Conservation (phyloP, 2,888 invertebrate species). For the Tiliacea citrago region DNA sequence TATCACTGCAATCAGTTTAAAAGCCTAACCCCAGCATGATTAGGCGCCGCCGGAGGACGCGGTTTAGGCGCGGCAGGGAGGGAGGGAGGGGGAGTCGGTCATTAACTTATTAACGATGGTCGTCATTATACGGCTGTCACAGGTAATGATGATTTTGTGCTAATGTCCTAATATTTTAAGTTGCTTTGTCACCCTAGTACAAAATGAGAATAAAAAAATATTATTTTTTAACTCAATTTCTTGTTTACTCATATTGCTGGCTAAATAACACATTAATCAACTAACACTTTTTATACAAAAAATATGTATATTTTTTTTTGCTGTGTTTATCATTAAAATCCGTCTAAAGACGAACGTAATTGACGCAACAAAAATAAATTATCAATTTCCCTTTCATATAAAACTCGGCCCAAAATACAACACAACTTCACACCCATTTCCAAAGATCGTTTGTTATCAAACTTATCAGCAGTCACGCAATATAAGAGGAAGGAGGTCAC, state of each 20-base stretch:
- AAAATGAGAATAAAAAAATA: no score
- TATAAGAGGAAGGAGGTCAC: slow-evolving; percentile 53
- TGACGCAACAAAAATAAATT: no score
- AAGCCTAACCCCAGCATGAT: slow-evolving; percentile 77
- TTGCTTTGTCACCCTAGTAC: slow-evolving; percentile 48
- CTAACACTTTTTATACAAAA: background rate
- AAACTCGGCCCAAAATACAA: background rate
- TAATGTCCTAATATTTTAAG: slow-evolving; percentile 51
- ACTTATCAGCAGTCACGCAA: slow-evolving; percentile 50
- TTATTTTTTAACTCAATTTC: background rate
- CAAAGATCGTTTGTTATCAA: slow-evolving; percentile 48
- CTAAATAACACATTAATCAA: background rate
- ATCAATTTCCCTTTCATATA: background rate
- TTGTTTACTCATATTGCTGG: background rate
- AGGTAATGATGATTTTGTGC: slow-evolving; percentile 58
- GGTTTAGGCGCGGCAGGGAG: slow-evolving; percentile 52
- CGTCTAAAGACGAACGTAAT: background rate
- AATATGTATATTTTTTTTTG: background rate
- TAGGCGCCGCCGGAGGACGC: slow-evolving; percentile 63
- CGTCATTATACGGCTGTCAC: slow-evolving; percentile 66
- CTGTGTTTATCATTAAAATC: background rate
- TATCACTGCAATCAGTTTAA: slow-evolving; percentile 76
- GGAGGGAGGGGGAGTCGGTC: slow-evolving; percentile 58
- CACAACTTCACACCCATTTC: slow-evolving; percentile 6
- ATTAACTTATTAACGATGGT: slow-evolving; percentile 75